Evolutionary conservation across 2,888 invertebrate species (phyloP), one percentile per base, ranked within the genome.

Genomic region (Terebella lapidaria): DNA sequence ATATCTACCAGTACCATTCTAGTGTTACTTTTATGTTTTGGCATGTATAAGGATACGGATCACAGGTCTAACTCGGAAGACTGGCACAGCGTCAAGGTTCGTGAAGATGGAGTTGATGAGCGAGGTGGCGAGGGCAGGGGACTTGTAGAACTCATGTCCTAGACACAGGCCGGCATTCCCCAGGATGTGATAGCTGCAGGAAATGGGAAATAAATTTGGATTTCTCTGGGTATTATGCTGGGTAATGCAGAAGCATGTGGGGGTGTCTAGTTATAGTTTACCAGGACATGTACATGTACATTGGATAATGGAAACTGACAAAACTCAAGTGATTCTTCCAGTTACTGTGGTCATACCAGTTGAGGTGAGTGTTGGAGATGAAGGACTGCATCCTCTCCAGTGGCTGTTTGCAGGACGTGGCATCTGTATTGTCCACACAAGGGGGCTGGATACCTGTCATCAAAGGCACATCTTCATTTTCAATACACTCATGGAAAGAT

Each of bases 361-460:
- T 87, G 66, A 94, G 93, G 73, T 91, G 90, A 54, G 91, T 83
- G 55, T 86, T 85, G 56, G 87, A 86, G 60, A 94, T 81, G 80
- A 91, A 92, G 62, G 86, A 85, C 76, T 94, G 93, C 91, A 93
- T 91, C 70, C 90, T 86, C 66, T 90, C 88, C 55, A 88, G 82
- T 0, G 91, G 87, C 29, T 73, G 69, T 57, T 71, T 72, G 59
- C 64, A 67, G n/a, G 61, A 60, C 10, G 70, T 60, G 3, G 67
- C 10, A 65, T 80, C 66, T 64, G 75, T 63, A 64, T 71, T 72
- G 63, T 75, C 76, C 26, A 71, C 66, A 66, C 70, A 68, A 3
- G 73, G 72, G 10, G 71, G 68, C 20, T 73, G 71, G 59, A 74
- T 72, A 54, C 75, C 74, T 76, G 64, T 0, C 60, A 51, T n/a